A percentile compares a stretch with the other conserved stretches of the same genome.
phyloP scores from a whole-genome alignment of 2,113 vertebrate species.

The Notarius quadriscutis region DNA sequence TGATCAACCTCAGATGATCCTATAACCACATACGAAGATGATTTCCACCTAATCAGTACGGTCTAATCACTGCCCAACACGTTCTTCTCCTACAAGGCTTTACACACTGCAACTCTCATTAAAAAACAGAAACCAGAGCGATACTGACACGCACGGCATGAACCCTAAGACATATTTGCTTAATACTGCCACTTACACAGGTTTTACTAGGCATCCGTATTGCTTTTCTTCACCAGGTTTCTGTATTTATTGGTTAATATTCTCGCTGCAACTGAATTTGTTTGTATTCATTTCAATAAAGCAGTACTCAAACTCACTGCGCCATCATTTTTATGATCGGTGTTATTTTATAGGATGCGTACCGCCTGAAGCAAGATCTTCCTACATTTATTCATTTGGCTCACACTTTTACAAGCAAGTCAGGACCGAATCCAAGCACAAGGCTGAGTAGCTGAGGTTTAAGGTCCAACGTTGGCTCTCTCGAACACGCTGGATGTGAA shows the following conservation, averaged over 20 bases:
- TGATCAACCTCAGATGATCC: neutral
- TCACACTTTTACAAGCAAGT: neutral
- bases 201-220: neutral
- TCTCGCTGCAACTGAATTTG: neutral
- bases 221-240: neutral
- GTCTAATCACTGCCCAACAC: neutral
- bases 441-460: neutral
- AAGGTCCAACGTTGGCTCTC: neutral
- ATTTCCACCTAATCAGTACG: neutral
- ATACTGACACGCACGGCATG: neutral
- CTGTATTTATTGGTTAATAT: constrained; percentile 10
- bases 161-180: neutral
- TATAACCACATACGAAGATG: neutral
- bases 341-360: neutral
- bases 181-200: neutral
- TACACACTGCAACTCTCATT: neutral
- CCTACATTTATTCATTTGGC: neutral
- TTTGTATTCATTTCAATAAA: constrained; percentile 9
- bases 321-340: neutral
- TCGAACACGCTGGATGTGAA: neutral
- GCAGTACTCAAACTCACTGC: neutral
- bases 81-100: too few relatives aligned
- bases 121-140: neutral
- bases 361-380: neutral
- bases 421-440: neutral